A percentile compares a stretch with the other conserved stretches of the same genome.
Conservation (phyloP, 1,140 invertebrate genomes). For the Drosophila pectinifera region DNA sequence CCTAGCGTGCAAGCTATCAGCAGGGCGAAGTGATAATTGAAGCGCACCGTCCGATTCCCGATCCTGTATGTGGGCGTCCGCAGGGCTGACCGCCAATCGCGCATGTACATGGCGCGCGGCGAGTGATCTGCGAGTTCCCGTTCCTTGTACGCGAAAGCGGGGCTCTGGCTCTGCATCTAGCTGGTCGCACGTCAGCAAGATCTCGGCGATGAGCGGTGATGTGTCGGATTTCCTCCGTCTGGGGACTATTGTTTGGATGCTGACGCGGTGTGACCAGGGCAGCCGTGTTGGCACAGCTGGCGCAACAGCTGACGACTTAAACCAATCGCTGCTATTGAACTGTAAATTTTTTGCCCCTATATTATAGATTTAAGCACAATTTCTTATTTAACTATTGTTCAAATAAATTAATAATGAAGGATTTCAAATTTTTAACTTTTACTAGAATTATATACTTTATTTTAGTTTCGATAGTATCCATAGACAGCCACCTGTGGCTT, state of each 20-base stretch:
- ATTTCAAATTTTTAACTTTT: no score
- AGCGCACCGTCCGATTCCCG: slow-evolving; percentile 92
- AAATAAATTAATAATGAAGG: no score
- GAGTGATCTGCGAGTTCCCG: slow-evolving; percentile 55
- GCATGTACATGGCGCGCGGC: slow-evolving; percentile 82
- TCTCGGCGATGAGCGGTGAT: slow-evolving; percentile 45
- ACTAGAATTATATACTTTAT: background rate
- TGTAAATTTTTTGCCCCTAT: no score
- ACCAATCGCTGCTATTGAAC: background rate
- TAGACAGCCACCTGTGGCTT: background rate
- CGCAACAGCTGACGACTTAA: slow-evolving; percentile 14
- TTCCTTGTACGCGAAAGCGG: slow-evolving; percentile 59
- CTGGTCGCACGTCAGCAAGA: slow-evolving; percentile 51
- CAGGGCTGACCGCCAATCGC: slow-evolving; percentile 94
- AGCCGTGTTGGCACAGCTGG: slow-evolving; percentile 1
- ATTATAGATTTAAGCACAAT: no score
- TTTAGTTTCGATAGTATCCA: background rate
- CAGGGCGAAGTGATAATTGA: slow-evolving; percentile 92
- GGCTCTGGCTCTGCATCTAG: slow-evolving; percentile 71
- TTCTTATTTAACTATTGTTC: no score
- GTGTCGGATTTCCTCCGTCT: slow-evolving; percentile 55
- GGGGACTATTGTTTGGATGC: slow-evolving; percentile 35
- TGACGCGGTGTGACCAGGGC: slow-evolving; percentile 26
- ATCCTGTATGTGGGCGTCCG: slow-evolving; percentile 93
- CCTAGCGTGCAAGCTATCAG: slow-evolving; percentile 87